Base-by-base conservation (phyloP, 2,797 vertebrate genomes). In the Channallabes apus region DNA sequence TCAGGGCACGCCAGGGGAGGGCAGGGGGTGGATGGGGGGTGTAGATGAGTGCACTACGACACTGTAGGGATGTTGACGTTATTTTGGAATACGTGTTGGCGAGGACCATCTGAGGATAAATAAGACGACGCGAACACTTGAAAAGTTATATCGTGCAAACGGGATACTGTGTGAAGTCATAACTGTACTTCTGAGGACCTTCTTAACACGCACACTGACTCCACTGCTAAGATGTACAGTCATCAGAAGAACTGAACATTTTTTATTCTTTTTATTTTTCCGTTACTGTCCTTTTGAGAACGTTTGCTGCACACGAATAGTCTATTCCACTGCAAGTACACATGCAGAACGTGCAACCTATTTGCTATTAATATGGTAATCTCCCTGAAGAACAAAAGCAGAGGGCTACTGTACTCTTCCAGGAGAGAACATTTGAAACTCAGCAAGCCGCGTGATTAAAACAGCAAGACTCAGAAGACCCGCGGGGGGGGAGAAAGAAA, bases 361-460 rank as follows among this genome's bases (percentile, higher is more conserved):
- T 78, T 64, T 46, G 59, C 67, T 69, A 64, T 72, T 83, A 83
- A 83, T 69, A 78, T 78, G 41, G 29, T 86, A 83, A 86, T 86
- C 73, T 80, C 65, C 59, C 62, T 3, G 75, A 27, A 73, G 75
- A 65, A 72, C 75, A 72, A 75, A 83, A 80, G 75, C n/a, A 12
- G 59, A 73, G 58, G 35, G 68, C 22, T 73, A 38, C 76, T 73
- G 56, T 73, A 65, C 5, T 83, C 67, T 41, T 65, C 46, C 41
- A 56, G 46, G 75, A 64, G 67, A 83, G 81, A 83, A 35, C 65
- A 80, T 83, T 86, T 56, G 76, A 86, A 79, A 69, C 85, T 71
- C 75, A 83, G 65, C 51, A 76, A 83, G 79, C 69, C 24, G 72
- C 62, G 24, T 78, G 79, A 87, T 84, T 84, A 82, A 84, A 87